Base-by-base conservation (phyloP, 2,888 invertebrate genomes). In the Zootermopsis nevadensis region DNA sequence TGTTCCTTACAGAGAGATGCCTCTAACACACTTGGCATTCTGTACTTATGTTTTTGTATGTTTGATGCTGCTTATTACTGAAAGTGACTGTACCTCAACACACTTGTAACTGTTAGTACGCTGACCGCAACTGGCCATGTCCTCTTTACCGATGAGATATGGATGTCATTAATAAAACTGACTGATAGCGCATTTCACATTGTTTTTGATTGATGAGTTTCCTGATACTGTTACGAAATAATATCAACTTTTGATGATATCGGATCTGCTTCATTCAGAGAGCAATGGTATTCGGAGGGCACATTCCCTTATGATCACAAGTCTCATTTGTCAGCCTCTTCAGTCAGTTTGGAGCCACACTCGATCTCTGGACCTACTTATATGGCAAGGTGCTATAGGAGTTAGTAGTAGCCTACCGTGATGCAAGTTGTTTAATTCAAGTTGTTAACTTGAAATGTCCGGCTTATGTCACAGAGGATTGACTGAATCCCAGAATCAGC, bases 121-220 rank as follows among this genome's bases (percentile, higher is more conserved):
- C 33, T 69, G 31, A 69, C 69, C 69, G 22, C 69, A 31, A 69
- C 77, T 53, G 31, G 27, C 38, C 42, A 19, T 76, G 38, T 42
- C 42, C 76, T 24, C 42, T 42, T 76, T 76, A 76, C 77, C 77
- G 55, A 55, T 53, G 77, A 77, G 77, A 30, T 53, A 77, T 77
- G 77, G 42, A 77, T 33, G 77, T 77, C 77, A 77, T 77, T 77
- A 77, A 77, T 77, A 77, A 55, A 55, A 55, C 33, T 77, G 77
- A 77, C 55, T 77, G 77, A 77, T 77, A 55, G 77, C 55, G 31
- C 69, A 69, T 31, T 69, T 31, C 69, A 22, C 33, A 15, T 31
- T 69, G 69, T 31, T 69, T 69, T 69, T 69, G 69, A 69, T 69
- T 31, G 69, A 69, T 69, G 33, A 4, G 15, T 69, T 69, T 69